These are phyloP conservation scores for Ptilorrhoa leucosticta DNA, from an alignment of 2,113 vertebrate genomes.

Conservation along the genomic window DNA sequence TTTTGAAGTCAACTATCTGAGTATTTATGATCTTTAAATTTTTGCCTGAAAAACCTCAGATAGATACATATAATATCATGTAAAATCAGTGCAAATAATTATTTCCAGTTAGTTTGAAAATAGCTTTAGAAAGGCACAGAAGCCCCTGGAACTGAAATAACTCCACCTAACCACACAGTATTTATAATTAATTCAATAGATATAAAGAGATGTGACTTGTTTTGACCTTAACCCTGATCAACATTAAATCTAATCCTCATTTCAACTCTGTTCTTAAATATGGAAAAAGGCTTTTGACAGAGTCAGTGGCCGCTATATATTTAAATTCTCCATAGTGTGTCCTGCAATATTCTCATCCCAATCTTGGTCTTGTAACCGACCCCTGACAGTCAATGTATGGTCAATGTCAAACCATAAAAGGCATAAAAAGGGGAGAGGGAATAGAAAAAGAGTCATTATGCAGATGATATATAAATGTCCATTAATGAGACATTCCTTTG, in stretches of 20 bases:
- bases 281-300: background rate
- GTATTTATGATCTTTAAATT: background rate
- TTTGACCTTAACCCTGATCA: background rate
- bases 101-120: background rate
- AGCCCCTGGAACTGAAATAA: background rate
- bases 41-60: background rate
- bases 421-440: background rate
- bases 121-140: background rate
- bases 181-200: background rate
- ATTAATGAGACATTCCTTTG: conserved; percentile 23
- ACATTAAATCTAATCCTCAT: conserved; percentile 14
- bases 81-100: background rate
- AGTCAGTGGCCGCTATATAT: conserved; percentile 27
- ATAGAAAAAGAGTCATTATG: background rate
- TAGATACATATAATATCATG: background rate
- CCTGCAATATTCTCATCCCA: background rate
- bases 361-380: background rate
- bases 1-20: background rate
- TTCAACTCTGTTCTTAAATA: background rate
- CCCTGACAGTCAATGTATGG: background rate
- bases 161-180: background rate
- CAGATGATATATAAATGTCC: conserved; percentile 28
- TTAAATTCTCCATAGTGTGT: background rate
- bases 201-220: background rate
- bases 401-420: conserved; percentile 11